These are phyloP conservation scores for Sympetrum striolatum DNA, from an alignment of 2,888 invertebrate species.

Conservation along the genomic window DNA sequence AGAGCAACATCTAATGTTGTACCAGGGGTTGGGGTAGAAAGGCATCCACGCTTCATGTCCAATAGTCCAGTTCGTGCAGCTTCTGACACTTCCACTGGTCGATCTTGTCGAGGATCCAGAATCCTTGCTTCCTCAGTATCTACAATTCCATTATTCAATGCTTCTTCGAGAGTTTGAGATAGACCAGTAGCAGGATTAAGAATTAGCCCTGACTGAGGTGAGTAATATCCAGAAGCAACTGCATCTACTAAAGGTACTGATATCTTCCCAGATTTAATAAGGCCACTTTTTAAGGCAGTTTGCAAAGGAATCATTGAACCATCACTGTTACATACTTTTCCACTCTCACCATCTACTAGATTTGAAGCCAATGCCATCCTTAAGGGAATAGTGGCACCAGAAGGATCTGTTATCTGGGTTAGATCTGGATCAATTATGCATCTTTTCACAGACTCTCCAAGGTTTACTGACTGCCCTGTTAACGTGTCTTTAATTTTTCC, in stretches of 20 bases:
- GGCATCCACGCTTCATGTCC: conserved; percentile 72
- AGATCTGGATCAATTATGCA: conserved; percentile 73
- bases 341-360: conserved; percentile 74
- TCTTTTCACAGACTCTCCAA: conserved; percentile 75
- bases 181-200: conserved; percentile 75
- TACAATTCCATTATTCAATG: conserved; percentile 80
- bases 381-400: conserved; percentile 76
- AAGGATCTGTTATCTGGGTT: conserved; percentile 70
- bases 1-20: conserved; percentile 80
- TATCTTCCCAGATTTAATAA: background rate
- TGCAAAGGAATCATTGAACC: conserved; percentile 71
- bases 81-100: conserved; percentile 55
- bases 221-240: conserved; percentile 16
- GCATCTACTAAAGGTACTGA: conserved; percentile 19
- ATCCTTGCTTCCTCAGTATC: conserved; percentile 67
- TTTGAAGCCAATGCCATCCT: conserved; percentile 76
- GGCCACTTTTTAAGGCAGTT: conserved; percentile 53
- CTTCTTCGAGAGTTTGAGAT: conserved; percentile 80
- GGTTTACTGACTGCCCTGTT: conserved; percentile 72
- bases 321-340: conserved; percentile 75
- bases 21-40: conserved; percentile 68
- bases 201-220: conserved; percentile 5
- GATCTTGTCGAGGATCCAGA: conserved; percentile 45
- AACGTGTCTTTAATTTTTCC: conserved; percentile 81
- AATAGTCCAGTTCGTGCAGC: conserved; percentile 75